A percentile compares a stretch with the other conserved stretches of the same genome.
Conservation (phyloP, 2,888 invertebrate species). For the Caenorhabditis sp. region DNA sequence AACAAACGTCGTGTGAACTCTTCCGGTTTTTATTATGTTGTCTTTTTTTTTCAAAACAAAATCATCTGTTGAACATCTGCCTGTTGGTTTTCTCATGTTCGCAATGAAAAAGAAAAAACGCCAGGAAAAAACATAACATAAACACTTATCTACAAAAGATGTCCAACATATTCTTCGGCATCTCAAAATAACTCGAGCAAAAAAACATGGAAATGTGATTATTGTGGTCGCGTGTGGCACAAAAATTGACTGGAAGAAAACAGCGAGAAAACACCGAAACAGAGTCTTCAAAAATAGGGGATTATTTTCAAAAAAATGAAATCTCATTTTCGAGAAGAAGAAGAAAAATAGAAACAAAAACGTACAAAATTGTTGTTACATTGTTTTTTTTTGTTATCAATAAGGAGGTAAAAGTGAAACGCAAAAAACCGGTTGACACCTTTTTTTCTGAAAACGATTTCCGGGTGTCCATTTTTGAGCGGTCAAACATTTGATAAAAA, state of each 20-base stretch:
- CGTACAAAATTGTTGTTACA: slow-evolving; percentile 5
- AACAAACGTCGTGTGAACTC: not conserved
- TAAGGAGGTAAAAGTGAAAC: not conserved
- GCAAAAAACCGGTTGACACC: not conserved
- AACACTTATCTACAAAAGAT: not conserved
- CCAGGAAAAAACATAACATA: not conserved
- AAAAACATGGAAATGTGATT: no score
- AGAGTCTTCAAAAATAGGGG: not conserved
- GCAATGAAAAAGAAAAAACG: no score
- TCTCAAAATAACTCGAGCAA: no score
- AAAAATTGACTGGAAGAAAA: no score
- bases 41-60: not conserved
- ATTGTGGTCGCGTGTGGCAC: no score
- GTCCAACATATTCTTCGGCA: no score
- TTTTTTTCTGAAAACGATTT: not conserved
- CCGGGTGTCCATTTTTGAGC: not conserved
- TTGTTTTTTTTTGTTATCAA: slow-evolving; percentile 2
- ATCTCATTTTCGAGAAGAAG: slow-evolving; percentile 5
- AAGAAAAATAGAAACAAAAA: slow-evolving; percentile 2
- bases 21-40: not conserved
- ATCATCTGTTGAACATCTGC: not conserved
- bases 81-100: no score
- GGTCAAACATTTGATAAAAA: no score
- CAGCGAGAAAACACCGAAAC: not conserved
- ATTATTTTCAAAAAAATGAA: not conserved